phyloP scores from a whole-genome alignment of 2,113 vertebrate species.

The Merops nubicus region DNA sequence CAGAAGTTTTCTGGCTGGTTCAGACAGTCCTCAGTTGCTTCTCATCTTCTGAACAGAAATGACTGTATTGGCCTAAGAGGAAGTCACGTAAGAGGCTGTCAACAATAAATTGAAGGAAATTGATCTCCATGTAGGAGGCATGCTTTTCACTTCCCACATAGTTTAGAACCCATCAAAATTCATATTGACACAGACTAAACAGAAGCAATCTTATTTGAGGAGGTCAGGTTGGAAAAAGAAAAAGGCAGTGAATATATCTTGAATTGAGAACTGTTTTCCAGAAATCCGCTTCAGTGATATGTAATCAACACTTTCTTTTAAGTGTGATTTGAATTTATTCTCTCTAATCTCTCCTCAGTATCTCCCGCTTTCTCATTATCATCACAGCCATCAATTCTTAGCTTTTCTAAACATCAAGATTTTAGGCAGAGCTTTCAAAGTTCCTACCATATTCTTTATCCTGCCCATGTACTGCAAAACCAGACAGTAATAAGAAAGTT shows the following conservation, averaged over 20 bases:
- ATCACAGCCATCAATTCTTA: background rate
- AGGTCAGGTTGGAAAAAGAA: background rate
- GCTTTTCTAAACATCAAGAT: background rate
- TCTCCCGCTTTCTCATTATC: background rate
- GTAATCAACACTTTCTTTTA: background rate
- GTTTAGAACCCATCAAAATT: background rate
- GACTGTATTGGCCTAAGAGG: background rate
- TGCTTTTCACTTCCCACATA: background rate
- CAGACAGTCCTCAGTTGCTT: background rate
- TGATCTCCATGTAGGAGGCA: rapidly evolving
- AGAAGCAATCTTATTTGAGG: background rate
- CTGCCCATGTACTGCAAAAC: background rate
- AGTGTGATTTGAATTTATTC: background rate
- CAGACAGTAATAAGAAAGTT: background rate
- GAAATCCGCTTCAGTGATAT: background rate
- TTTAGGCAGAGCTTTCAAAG: background rate
- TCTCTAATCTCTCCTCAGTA: background rate
- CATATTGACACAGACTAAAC: background rate
- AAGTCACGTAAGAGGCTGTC: background rate
- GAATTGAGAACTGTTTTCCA: background rate
- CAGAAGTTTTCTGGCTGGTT: background rate
- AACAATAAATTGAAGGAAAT: background rate
- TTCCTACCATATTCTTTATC: background rate
- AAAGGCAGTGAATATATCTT: background rate
- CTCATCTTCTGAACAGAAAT: background rate